A percentile compares a stretch with the other conserved stretches of the same genome.
Evolutionary conservation across 2,888 invertebrate species (phyloP).

Genomic region (Melieria picta): DNA sequence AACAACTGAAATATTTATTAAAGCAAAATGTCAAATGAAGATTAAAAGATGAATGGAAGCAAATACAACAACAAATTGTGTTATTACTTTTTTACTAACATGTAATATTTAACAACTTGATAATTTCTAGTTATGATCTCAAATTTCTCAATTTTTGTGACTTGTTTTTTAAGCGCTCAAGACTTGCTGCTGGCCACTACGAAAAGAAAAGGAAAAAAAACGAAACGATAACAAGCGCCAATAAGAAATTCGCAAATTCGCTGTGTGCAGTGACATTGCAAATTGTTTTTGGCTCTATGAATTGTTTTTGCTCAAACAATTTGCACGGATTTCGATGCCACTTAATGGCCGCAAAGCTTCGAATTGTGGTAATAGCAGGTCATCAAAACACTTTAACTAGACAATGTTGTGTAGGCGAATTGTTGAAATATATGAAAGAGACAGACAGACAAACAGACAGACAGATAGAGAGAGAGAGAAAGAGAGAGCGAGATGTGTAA

Average conservation of each 20-base stretch:
- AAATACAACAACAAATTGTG: constrained; percentile 43
- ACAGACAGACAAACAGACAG: constrained; percentile 11
- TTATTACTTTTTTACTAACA: constrained; percentile 45
- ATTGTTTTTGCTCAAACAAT: too few relatives aligned
- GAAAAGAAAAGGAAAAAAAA: not conserved
- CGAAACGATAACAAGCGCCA: not conserved
- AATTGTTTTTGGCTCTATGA: too few relatives aligned
- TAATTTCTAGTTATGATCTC: constrained; percentile 40
- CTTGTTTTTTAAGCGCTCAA: not conserved
- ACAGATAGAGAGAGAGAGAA: constrained; percentile 28
- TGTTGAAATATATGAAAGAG: constrained; percentile 22
- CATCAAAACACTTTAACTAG: too few relatives aligned
- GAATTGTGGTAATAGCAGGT: too few relatives aligned
- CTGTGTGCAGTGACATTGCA: too few relatives aligned
- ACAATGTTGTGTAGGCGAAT: too few relatives aligned
- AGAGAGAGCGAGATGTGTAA: constrained; percentile 21
- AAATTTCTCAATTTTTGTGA: constrained; percentile 27
- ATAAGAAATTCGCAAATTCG: too few relatives aligned
- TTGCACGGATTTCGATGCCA: too few relatives aligned
- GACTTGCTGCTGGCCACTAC: not conserved
- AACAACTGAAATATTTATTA: constrained; percentile 30
- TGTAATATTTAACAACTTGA: constrained; percentile 28
- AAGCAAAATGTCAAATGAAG: constrained; percentile 25
- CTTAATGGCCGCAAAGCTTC: too few relatives aligned
- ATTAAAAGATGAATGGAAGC: constrained; percentile 26